phyloP scores from a whole-genome alignment of 1,140 invertebrate species.

The Achatina immaculata region DNA sequence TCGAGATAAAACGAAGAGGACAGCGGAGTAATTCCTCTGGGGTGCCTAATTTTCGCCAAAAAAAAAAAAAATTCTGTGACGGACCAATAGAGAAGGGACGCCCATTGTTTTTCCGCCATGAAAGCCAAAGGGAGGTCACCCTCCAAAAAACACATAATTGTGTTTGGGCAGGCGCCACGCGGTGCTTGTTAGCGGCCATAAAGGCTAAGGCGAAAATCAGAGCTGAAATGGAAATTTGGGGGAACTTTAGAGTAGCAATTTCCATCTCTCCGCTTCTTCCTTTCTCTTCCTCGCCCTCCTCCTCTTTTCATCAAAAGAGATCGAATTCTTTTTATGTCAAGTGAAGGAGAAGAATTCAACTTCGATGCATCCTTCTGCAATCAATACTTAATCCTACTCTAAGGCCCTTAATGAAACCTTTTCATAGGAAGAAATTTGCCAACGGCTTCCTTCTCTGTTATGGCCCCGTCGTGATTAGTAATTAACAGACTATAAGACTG shows the following conservation, averaged over 20 bases:
- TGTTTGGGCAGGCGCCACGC: slow-evolving; percentile 26
- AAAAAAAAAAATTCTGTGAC: neutral
- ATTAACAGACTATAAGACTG: slow-evolving; percentile 21
- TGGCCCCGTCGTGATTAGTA: slow-evolving; percentile 28
- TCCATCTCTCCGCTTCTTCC: too few relatives aligned
- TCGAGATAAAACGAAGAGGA: neutral
- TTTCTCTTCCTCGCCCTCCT: too few relatives aligned
- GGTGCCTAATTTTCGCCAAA: slow-evolving; percentile 22
- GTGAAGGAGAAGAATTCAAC: slow-evolving; percentile 19
- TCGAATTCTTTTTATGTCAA: neutral
- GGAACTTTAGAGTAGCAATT: neutral
- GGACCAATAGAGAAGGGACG: neutral
- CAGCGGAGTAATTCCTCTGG: slow-evolving; percentile 5
- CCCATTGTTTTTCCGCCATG: slow-evolving; percentile 22
- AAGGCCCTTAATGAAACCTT: slow-evolving; percentile 23
- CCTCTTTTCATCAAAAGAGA: neutral
- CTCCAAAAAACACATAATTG: slow-evolving; percentile 25
- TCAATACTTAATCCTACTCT: slow-evolving; percentile 29
- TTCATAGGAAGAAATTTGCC: slow-evolving; percentile 37
- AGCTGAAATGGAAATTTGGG: slow-evolving; percentile 11
- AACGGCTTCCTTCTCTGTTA: slow-evolving; percentile 29
- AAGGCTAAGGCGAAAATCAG: neutral
- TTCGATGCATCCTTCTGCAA: slow-evolving; percentile 25
- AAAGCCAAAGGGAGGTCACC: neutral
- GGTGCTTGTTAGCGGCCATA: slow-evolving; percentile 10